Base-by-base conservation (phyloP, 2,888 invertebrate species). In the Acronicta alni region DNA sequence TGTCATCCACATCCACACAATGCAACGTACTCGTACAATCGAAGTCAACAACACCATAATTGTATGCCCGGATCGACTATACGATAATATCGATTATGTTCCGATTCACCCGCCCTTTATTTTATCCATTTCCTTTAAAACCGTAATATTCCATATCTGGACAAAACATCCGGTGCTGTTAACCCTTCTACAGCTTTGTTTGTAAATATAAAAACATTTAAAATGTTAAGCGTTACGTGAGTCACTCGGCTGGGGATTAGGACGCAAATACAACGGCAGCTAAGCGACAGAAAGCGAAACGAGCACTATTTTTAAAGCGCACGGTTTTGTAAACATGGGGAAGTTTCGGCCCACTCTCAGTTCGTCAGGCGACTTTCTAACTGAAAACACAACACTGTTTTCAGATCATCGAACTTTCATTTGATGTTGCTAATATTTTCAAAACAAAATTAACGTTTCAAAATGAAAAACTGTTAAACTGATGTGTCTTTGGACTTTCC, bases 101-200 rank as follows among this genome's bases (percentile, higher is more conserved):
- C 76, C 74, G 72, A 82, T 80, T 72, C 80, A 80, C 81, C 80
- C 78, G 79, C 80, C 82, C 80, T 82, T 72, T 67, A 70, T 67
- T 69, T 80, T 79, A 78, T 73, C 77, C 78, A 87, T 83, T 89
- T 89, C 90, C 90, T 87, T 78, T 72, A 65, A 71, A 67, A 69
- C 68, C 75, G 74, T 73, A 77, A 82, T 83, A 83, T 67, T 81
- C 87, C 88, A 83, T 86, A 85, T 79, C 82, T 84, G 86, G 81
- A 67, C 79, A 82, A 80, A 80, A 84, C 88, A 85, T 92, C 92
- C 92, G 90, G 91, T 86, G 87, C 77, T 84, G 83, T 87, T 85
- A 88, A 89, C 89, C 88, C 87, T 81, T 77, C 67, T 67, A 77
- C 67, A 69, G 84, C 87, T 90, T 91, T 91, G 91, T 91, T 91